phyloP scores from a whole-genome alignment of 2,888 invertebrate genomes.

The Dione juno region DNA sequence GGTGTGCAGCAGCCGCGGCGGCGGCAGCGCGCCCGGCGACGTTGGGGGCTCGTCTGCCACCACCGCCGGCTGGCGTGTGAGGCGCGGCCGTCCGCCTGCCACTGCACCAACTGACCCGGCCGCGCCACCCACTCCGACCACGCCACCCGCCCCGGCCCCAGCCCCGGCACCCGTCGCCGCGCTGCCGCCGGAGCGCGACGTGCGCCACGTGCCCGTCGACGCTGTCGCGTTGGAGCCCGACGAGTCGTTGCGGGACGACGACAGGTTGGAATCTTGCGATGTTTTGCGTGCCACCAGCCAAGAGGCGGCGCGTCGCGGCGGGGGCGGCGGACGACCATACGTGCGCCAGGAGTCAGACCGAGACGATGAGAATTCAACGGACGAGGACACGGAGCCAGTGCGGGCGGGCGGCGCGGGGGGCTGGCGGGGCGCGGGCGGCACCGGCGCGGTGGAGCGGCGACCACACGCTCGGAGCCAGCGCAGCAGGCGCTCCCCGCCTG shows the following conservation, averaged over 20 bases:
- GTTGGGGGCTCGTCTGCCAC: constrained; percentile 89
- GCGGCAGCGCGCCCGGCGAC: constrained; percentile 68
- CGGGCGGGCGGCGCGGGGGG: constrained; percentile 62
- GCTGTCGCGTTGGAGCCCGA: constrained; percentile 95
- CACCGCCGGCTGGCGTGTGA: constrained; percentile 90
- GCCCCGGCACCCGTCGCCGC: constrained; percentile 87
- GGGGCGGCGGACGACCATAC: constrained; percentile 92
- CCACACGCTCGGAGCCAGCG: constrained; percentile 77
- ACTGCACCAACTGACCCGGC: constrained; percentile 87
- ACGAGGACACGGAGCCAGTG: constrained; percentile 86
- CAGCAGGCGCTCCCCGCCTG: constrained; percentile 50
- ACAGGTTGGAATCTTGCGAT: constrained; percentile 95
- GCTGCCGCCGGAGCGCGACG: constrained; percentile 92
- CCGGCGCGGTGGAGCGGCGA: constrained; percentile 68
- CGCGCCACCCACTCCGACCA: constrained; percentile 91
- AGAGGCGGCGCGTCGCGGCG: constrained; percentile 91
- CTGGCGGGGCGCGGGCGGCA: constrained; percentile 53
- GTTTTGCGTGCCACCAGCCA: constrained; percentile 96
- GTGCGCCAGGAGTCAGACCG: constrained; percentile 85
- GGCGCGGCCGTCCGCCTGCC: constrained; percentile 43
- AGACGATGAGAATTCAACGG: constrained; percentile 94
- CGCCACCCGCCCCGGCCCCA: constrained; percentile 85
- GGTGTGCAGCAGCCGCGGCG: constrained; percentile 67
- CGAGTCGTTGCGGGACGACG: constrained; percentile 95
- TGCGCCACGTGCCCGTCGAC: constrained; percentile 94